Evolutionary conservation across 1,140 invertebrate species (phyloP).

Genomic region (Drosophila orosa): DNA sequence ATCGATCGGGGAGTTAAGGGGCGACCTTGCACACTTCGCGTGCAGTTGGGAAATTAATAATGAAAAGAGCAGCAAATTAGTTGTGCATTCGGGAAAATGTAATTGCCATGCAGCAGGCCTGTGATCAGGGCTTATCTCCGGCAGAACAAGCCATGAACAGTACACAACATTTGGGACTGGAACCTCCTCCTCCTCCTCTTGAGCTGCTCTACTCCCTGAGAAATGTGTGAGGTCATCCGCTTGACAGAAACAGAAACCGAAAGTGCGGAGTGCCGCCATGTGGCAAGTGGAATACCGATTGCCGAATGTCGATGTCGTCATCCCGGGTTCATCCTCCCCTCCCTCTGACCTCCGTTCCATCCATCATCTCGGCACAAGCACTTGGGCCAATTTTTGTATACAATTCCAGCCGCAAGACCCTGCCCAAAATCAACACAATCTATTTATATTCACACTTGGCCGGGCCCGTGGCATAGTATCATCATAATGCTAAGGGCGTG

Average conservation of each 20-base stretch:
- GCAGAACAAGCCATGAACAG: background rate
- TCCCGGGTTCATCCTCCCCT: background rate
- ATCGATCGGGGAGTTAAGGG: slow-evolving; percentile 12
- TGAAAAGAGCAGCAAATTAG: slow-evolving; percentile 8
- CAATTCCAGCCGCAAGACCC: slow-evolving; percentile 8
- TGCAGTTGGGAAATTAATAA: slow-evolving; percentile 14
- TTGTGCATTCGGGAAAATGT: slow-evolving; percentile 3
- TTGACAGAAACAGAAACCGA: background rate
- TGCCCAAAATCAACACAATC: slow-evolving; percentile 22
- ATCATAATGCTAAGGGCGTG: slow-evolving; percentile 19
- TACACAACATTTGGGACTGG: background rate
- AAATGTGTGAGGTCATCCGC: slow-evolving; percentile 15
- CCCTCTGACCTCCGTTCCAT: background rate
- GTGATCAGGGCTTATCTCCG: slow-evolving; percentile 21
- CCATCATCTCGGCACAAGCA: slow-evolving; percentile 1
- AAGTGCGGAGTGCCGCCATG: slow-evolving; percentile 4
- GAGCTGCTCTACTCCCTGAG: background rate
- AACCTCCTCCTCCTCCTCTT: background rate
- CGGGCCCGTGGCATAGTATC: background rate
- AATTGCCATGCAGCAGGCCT: slow-evolving; percentile 26
- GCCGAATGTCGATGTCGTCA: slow-evolving; percentile 19
- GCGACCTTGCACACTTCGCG: slow-evolving; percentile 41
- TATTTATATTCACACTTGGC: slow-evolving; percentile 22
- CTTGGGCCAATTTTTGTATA: slow-evolving; percentile 11
- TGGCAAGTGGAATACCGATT: background rate